Conservation (phyloP, 1,140 invertebrate species). For the Drosophila tropicalis region DNA sequence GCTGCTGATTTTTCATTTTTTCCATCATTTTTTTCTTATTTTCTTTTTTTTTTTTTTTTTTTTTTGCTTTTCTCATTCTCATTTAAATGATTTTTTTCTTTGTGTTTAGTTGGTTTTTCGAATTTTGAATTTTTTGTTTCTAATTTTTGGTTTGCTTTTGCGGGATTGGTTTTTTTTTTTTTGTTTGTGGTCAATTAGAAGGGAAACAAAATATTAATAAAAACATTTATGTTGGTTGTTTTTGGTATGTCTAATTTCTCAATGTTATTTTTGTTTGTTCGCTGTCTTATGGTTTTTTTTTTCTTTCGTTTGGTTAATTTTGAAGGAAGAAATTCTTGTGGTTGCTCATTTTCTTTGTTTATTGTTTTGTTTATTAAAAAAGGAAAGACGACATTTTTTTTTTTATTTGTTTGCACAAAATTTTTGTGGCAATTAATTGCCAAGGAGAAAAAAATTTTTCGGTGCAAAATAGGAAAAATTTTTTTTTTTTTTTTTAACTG, state of each 20-base stretch:
- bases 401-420: slow-evolving; percentile 41
- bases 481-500: background rate
- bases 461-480: background rate
- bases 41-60: slow-evolving; percentile 6
- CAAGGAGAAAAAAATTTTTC: background rate
- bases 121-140: background rate
- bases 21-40: slow-evolving; percentile 4
- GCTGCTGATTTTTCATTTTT: slow-evolving; percentile 36
- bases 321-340: slow-evolving; percentile 12
- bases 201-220: slow-evolving; percentile 59
- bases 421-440: slow-evolving; percentile 8
- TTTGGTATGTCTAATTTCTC: slow-evolving; percentile 2
- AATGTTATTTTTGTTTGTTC: slow-evolving; percentile 42
- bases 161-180: slow-evolving; percentile 12
- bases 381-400: slow-evolving; percentile 15
- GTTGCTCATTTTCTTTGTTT: slow-evolving; percentile 31
- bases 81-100: slow-evolving; percentile 8
- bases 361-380: background rate
- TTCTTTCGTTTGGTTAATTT: slow-evolving; percentile 10
- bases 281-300: background rate
- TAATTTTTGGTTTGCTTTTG: slow-evolving; percentile 19
- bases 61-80: slow-evolving; percentile 5
- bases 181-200: slow-evolving; percentile 25
- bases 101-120: slow-evolving; percentile 14
- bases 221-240: slow-evolving; percentile 32